Evolutionary conservation across 2,113 vertebrate species (phyloP).

Genomic region (Sinocyclocheilus maitianheensis): DNA sequence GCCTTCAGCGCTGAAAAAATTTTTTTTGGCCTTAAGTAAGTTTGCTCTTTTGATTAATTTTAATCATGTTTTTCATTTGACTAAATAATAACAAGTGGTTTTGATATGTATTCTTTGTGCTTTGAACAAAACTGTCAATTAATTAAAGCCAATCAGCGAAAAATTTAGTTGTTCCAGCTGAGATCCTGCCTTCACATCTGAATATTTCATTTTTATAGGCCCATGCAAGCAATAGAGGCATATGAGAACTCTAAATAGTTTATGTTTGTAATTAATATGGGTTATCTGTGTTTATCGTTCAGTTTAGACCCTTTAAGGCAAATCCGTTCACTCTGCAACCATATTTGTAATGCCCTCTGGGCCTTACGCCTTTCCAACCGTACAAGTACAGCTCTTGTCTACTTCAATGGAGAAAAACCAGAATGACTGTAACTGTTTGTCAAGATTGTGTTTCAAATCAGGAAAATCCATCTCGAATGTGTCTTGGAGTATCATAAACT

Average conservation of each 20-base stretch:
- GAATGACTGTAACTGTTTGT: neutral
- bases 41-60: conserved; percentile 33
- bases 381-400: neutral
- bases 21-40: conserved; percentile 11
- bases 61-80: conserved; percentile 19
- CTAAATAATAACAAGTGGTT: neutral
- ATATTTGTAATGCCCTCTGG: neutral
- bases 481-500: neutral
- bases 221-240: neutral
- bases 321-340: neutral
- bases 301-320: neutral
- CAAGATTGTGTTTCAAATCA: neutral
- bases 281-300: neutral
- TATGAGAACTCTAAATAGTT: neutral
- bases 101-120: conserved; percentile 7
- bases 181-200: neutral
- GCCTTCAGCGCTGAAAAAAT: neutral
- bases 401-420: neutral
- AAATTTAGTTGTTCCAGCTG: neutral
- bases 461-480: neutral
- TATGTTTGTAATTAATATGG: neutral
- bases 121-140: conserved; percentile 27
- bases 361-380: neutral
- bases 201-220: neutral
- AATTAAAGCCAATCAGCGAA: neutral